Evolutionary conservation across 1,140 invertebrate species (phyloP).

Genomic region (Heliconius himera): DNA sequence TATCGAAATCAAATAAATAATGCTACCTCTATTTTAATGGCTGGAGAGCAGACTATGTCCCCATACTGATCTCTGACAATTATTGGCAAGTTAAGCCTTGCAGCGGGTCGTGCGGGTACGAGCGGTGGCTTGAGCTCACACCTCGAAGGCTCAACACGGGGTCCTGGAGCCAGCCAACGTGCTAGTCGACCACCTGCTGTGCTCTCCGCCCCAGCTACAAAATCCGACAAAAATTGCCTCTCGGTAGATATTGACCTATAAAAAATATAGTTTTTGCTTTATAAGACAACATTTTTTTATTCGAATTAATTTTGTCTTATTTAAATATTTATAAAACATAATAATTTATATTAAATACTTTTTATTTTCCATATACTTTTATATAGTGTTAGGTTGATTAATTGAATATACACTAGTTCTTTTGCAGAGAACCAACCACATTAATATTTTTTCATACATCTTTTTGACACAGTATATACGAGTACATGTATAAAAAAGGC

Average conservation of each 20-base stretch:
- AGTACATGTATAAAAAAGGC: too few species aligned
- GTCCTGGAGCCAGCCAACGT: slow-evolving; percentile 96
- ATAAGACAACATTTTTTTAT: too few species aligned
- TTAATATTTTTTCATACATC: too few species aligned
- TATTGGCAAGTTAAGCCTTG: slow-evolving; percentile 91
- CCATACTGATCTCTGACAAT: slow-evolving; percentile 96
- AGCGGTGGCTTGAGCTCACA: slow-evolving; percentile 91
- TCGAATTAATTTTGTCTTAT: too few species aligned
- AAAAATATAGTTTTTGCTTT: slow-evolving; percentile 22
- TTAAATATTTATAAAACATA: too few species aligned
- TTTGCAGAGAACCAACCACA: too few species aligned
- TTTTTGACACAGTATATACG: too few species aligned
- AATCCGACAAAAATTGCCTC: slow-evolving; percentile 96
- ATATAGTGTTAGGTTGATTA: too few species aligned
- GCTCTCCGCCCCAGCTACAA: slow-evolving; percentile 91
- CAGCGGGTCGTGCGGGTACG: slow-evolving; percentile 90
- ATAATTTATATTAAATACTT: too few species aligned
- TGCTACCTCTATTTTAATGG: slow-evolving; percentile 92
- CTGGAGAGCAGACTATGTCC: slow-evolving; percentile 91
- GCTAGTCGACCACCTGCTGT: slow-evolving; percentile 96
- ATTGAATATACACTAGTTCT: too few species aligned
- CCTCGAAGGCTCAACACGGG: slow-evolving; percentile 93
- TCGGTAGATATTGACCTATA: slow-evolving; percentile 86
- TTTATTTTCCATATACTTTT: too few species aligned
- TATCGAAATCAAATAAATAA: not conserved